Percentiles rank a stretch among this genome's conserved stretches.
Conservation (phyloP, 2,797 vertebrate genomes). For the Cyclura pinguis region DNA sequence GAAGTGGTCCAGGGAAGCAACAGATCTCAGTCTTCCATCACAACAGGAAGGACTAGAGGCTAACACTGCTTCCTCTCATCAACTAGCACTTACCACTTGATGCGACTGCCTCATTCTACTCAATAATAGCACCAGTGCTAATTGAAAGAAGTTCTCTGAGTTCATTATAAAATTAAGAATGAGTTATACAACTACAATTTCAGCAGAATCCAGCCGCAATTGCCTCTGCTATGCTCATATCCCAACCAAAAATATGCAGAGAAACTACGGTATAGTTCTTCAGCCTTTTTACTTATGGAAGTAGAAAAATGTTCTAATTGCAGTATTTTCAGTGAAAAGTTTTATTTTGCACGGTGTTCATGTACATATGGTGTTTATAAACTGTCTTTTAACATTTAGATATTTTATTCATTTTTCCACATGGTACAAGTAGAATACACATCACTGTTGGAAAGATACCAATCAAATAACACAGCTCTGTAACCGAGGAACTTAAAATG, state of each 20-base stretch:
- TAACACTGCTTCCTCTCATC: background rate
- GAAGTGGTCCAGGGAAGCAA: background rate
- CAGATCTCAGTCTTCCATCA: background rate
- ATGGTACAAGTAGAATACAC: slow-evolving; percentile 79
- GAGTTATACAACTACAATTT: slow-evolving; percentile 41
- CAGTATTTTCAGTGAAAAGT: slow-evolving; percentile 76
- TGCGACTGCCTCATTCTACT: background rate
- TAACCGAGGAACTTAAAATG: slow-evolving; percentile 67
- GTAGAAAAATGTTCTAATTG: slow-evolving; percentile 60
- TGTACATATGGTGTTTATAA: slow-evolving; percentile 81
- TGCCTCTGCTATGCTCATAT: slow-evolving; percentile 53
- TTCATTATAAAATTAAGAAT: slow-evolving; percentile 55
- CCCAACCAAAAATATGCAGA: slow-evolving; percentile 65
- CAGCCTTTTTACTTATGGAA: slow-evolving; percentile 54
- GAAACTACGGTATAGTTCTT: slow-evolving; percentile 54
- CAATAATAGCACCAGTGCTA: background rate
- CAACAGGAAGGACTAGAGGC: background rate
- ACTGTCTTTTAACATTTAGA: slow-evolving; percentile 79
- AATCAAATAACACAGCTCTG: slow-evolving; percentile 73
- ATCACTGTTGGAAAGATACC: slow-evolving; percentile 77
- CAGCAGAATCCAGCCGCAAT: slow-evolving; percentile 60
- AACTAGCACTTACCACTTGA: background rate
- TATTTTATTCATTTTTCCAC: slow-evolving; percentile 81
- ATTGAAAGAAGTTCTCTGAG: slow-evolving; percentile 46
- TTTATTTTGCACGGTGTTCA: slow-evolving; percentile 75